Evolutionary conservation across 2,113 vertebrate species (phyloP), one percentile per base, ranked within the genome.

Genomic region (Thermophis baileyi): DNA sequence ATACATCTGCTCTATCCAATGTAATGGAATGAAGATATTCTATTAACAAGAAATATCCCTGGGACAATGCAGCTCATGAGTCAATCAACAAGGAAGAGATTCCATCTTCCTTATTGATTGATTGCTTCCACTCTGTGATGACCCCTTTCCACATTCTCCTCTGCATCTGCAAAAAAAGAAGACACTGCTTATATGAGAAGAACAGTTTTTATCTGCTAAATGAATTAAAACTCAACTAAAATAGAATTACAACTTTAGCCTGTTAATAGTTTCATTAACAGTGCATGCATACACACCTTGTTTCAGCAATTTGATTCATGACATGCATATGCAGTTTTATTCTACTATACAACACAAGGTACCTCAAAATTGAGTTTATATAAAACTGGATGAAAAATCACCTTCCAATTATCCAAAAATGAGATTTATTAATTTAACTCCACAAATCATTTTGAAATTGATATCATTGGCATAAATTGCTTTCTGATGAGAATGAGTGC

Each of bases 331-430:
- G 47, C n/a, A 87, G 46, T 63, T 90, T 93, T 94, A 88, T 94
- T 91, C 47, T 69, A 57, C 46, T 92, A 74, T 89, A 91, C 87
- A 91, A 91, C 10, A 92, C 8, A 46, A 60, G 11, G 44, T 47
- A 89, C 90, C 85, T 89, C 44, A 53, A 91, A 60, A 93, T 90
- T 57, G 24, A 40, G 69, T 89, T 90, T 89, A 93, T 57, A 90
- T 93, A 88, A 89, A 93, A 90, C n/a, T 57, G 47, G n/a, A 95
- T 87, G 53, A 94, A 94, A 93, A 93, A 94, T 60, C 46, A 50
- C 87, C 44, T 35, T 89, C 86, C 88, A 92, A 92, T 94, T 60
- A 93, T 53, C 4, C 55, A 50, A 93, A 94, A 93, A 57, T 93
- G 91, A 53, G 86, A 91, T 35, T 89, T 11, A 24, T 94, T 91